Base-by-base conservation (phyloP, 1,140 invertebrate genomes). In the Heliothis subflexa region DNA sequence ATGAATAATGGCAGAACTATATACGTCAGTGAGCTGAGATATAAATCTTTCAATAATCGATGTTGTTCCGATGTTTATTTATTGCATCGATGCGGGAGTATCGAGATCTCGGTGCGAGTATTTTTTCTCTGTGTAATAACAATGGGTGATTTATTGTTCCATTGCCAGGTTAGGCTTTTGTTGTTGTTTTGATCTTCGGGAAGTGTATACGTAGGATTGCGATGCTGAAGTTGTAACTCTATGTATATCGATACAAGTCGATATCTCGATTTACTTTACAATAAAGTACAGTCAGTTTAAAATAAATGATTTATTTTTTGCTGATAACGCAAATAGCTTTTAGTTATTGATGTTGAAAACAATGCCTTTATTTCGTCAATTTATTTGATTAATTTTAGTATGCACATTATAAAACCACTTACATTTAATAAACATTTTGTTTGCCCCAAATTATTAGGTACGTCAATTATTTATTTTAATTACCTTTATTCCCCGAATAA, bases 1-100 rank as follows among this genome's bases (percentile, higher is more conserved):
- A 88, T 93, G 90, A 94, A 91, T 91, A 93, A 93, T 90, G 87
- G 86, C 81, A 52, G 73, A 83, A 86, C 84, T 83, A 84, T 78
- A 86, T 81, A 86, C 85, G 84, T 85, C 80, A 83, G 80, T 81
- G 86, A 85, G 79, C 80, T 75, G 72, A 88, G 86, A 91, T 88
- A 92, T 92, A 93, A 93, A 92, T 93, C 90, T 93, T 89, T 87
- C 85, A 86, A 88, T 92, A 92, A 94, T 94, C 91, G 89, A 92
- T 93, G 89, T 84, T 84, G 77, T 79, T 78, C 55, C 76, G 84
- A 86, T 93, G 88, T 93, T 90, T 93, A 91, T 92, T 90, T 93
- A 93, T 93, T 89, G 88, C 84, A 84, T 86, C 86, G 87, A 87
- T 86, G 84, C 83, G 50, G 28, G 78, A 79, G 80, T 85, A 88